Percentiles rank a stretch among this genome's conserved stretches.
These are phyloP conservation scores for Ceryle rudis DNA, from an alignment of 2,797 vertebrate species.

Conservation along the genomic window DNA sequence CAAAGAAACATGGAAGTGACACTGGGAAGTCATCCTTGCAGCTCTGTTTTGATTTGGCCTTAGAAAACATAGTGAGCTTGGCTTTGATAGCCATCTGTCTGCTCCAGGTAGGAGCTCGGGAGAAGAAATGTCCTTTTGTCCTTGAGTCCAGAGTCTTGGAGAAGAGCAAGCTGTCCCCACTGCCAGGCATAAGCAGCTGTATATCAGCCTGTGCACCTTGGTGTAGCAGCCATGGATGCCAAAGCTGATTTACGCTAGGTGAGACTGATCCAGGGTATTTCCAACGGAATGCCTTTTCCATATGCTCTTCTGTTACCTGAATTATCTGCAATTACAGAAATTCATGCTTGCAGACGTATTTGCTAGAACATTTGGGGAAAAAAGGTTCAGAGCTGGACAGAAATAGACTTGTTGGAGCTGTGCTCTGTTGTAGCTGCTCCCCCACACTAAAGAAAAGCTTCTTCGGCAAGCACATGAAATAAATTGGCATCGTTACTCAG, in stretches of 20 bases:
- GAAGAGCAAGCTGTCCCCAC: not conserved
- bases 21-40: not conserved
- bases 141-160: not conserved
- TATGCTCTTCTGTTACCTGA: not conserved
- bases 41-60: not conserved
- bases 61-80: not conserved
- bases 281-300: not conserved
- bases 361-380: not conserved
- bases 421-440: not conserved
- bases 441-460: not conserved
- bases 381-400: not conserved
- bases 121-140: not conserved
- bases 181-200: not conserved
- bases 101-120: not conserved
- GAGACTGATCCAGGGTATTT: not conserved
- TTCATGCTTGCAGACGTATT: not conserved
- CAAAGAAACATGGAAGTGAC: not conserved
- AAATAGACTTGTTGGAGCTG: not conserved
- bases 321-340: not conserved
- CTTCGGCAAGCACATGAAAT: not conserved
- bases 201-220: not conserved
- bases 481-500: constrained; percentile 13
- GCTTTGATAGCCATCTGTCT: not conserved
- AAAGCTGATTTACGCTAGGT: not conserved
- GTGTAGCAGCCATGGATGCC: not conserved